These are phyloP conservation scores for Pyrrhosoma nymphula DNA, from an alignment of 2,888 invertebrate species.

Conservation along the genomic window DNA sequence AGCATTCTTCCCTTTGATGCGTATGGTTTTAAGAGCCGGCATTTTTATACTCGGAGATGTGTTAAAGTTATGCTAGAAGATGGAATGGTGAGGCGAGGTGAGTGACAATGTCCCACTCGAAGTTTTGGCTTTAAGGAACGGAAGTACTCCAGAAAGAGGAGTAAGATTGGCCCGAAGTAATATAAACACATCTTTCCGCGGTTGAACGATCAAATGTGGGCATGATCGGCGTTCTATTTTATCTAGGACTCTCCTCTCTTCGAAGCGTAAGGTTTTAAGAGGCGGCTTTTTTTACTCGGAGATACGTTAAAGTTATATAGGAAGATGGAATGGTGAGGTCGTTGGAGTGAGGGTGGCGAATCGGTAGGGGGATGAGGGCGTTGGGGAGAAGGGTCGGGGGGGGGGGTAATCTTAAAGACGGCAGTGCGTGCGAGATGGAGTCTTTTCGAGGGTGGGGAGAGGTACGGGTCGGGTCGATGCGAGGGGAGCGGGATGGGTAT, in stretches of 20 bases:
- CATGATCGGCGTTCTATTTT: background rate
- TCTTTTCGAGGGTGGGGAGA: background rate
- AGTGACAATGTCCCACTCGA: background rate
- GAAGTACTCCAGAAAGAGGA: background rate
- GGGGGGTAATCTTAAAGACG: background rate
- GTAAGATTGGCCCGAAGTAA: background rate
- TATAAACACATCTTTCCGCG: background rate
- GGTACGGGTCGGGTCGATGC: background rate
- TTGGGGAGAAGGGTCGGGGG: background rate
- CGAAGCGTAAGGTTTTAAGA: background rate
- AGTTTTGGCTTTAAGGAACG: background rate
- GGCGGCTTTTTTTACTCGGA: background rate
- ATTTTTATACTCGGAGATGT: too few relatives aligned
- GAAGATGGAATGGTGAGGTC: background rate
- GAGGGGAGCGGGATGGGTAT: background rate
- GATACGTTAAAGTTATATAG: background rate
- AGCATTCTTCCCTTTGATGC: too few relatives aligned
- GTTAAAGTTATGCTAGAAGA: too few relatives aligned
- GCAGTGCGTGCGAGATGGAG: conserved; percentile 27
- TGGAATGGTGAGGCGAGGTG: background rate
- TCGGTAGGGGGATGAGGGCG: background rate
- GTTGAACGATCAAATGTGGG: background rate
- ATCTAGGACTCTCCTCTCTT: background rate
- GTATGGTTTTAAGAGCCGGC: too few relatives aligned
- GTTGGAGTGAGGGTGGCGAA: background rate